Evolutionary conservation across 2,797 vertebrate genomes (phyloP).

Genomic region (Ataeniobius toweri): DNA sequence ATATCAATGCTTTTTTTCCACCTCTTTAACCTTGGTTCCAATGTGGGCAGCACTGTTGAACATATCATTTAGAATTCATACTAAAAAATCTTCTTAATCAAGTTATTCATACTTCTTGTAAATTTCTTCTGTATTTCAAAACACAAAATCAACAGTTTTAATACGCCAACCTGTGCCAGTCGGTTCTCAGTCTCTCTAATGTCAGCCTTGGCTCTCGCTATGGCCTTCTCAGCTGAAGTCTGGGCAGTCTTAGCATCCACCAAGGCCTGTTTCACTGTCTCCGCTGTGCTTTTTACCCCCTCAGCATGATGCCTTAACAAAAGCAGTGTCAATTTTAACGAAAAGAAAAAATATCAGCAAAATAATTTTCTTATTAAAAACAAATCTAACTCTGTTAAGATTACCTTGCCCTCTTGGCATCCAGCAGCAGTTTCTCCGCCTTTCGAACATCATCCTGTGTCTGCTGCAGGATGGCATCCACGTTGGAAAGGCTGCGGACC

Average conservation of each 20-base stretch:
- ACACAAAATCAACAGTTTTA: background rate
- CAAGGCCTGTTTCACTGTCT: constrained; percentile 85
- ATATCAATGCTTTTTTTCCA: background rate
- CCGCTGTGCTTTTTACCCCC: constrained; percentile 84
- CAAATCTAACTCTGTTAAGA: background rate
- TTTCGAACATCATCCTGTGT: constrained; percentile 87
- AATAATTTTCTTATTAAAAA: background rate
- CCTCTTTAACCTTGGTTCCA: background rate
- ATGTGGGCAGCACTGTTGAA: background rate
- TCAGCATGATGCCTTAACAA: constrained; percentile 84
- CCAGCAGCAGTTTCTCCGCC: constrained; percentile 88
- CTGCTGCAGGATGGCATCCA: constrained; percentile 90
- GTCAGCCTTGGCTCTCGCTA: constrained; percentile 83
- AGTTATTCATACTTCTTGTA: background rate
- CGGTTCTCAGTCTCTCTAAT: constrained; percentile 84
- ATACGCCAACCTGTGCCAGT: constrained; percentile 77
- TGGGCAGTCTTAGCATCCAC: constrained; percentile 86
- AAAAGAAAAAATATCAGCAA: background rate
- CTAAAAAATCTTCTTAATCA: background rate
- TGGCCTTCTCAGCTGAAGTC: constrained; percentile 86
- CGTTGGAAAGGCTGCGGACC: constrained; percentile 90
- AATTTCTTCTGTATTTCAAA: background rate
- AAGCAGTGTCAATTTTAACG: background rate
- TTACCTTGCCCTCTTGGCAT: constrained; percentile 90
- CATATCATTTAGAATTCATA: background rate